Evolutionary conservation across 1,140 invertebrate genomes (phyloP), one percentile per base, ranked within the genome.

Genomic region (Leptinotarsa defecta): DNA sequence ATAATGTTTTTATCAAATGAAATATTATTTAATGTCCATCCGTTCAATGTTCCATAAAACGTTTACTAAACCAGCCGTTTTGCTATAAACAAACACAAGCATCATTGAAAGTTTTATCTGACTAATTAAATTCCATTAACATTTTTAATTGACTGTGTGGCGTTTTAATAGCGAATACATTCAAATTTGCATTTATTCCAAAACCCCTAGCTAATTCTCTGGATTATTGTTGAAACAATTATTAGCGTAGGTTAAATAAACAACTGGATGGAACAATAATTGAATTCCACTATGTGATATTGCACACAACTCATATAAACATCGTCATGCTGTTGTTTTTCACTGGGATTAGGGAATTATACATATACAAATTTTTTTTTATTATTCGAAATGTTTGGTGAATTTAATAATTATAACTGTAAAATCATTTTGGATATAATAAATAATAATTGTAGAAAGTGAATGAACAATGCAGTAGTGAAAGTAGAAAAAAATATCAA

Each of bases 61-160:
- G 52, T 57, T 57, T 57, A 57, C n/a, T 57, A 15, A 57, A 57
- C 52, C 52, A 19, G 52, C 52, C 6, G 52, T 57, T 57, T 57
- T 17, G n/a, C 52, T 17, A 57, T 57, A 57, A 19, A 57, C 52
- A 13, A 57, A 19, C 6, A 57, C 52, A 15, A 57, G 52, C 52
- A 57, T 57, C 15, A 15, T 13, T 57, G 52, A 57, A 19, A 57
- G 52, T 57, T 57, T 57, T 17, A 57, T 57, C 52, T 13, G 13
- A n/a, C 52, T 57, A 57, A 57, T 57, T 57, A 57, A 57, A 57
- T 57, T 57, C 52, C n/a, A 57, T 57, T 57, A 57, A 57, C 52
- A 57, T 57, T 57, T 57, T 57, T 57, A 57, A 57, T 57, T 57
- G 52, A 19, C 52, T 19, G n/a, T 57, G 52, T 57, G 52, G 52